Evolutionary conservation across 2,888 invertebrate species (phyloP).

Genomic region (Neocrepidodera transversa): DNA sequence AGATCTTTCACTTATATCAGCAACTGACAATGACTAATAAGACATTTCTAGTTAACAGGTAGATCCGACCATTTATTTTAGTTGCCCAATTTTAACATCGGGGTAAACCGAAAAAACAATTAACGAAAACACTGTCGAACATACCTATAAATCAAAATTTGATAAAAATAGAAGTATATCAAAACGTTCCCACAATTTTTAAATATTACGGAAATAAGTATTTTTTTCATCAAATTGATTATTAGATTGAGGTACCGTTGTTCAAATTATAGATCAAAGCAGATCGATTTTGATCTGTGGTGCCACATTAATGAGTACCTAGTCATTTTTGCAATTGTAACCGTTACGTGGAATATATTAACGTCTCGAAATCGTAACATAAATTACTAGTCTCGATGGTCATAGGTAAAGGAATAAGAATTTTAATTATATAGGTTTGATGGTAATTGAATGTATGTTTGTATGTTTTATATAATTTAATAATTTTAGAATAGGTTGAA

Average conservation of each 20-base stretch:
- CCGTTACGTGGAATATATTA: conserved; percentile 17
- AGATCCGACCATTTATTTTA: no score
- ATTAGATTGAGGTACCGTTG: conserved; percentile 14
- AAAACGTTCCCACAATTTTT: neutral
- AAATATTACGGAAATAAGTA: neutral
- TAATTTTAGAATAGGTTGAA: no score
- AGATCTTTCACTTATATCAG: no score
- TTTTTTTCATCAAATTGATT: conserved; percentile 10
- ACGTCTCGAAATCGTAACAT: conserved; percentile 13
- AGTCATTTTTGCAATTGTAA: conserved; percentile 18
- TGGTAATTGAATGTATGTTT: neutral
- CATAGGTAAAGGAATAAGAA: conserved; percentile 4
- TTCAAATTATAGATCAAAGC: conserved; percentile 18
- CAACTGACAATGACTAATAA: no score
- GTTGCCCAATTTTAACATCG: no score
- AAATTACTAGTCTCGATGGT: conserved; percentile 10
- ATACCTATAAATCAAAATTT: no score
- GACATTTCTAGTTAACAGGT: no score
- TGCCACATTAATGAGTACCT: conserved; percentile 20
- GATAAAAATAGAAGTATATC: neutral
- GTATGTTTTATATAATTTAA: neutral
- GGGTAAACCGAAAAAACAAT: no score
- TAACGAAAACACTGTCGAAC: no score
- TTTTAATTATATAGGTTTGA: conserved; percentile 5
- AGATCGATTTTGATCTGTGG: conserved; percentile 23